phyloP scores from a whole-genome alignment of 2,888 invertebrate species.

The Rhogogaster chlorosoma region DNA sequence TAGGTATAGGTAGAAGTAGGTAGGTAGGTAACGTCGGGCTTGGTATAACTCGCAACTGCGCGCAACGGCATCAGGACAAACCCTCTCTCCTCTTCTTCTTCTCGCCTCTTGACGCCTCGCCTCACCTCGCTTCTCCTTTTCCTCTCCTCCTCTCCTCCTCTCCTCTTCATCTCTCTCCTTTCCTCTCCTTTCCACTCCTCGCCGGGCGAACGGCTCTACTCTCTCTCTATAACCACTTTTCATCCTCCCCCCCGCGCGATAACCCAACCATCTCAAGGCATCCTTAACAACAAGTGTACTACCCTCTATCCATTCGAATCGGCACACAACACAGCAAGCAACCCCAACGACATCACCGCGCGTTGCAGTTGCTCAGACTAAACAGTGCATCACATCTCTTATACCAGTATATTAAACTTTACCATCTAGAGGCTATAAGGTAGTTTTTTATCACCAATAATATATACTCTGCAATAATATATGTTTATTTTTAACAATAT shows the following conservation, averaged over 20 bases:
- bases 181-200: not conserved
- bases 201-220: not conserved
- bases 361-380: slow-evolving; percentile 8
- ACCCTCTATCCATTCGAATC: slow-evolving; percentile 49
- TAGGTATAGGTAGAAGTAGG: not conserved
- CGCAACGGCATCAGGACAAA: slow-evolving; percentile 70
- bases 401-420: not conserved
- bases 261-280: slow-evolving; percentile 49
- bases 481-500: not conserved
- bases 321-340: slow-evolving; percentile 50
- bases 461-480: not conserved
- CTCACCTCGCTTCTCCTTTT: slow-evolving; percentile 39
- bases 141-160: not conserved
- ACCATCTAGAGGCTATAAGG: not conserved
- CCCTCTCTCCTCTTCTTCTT: slow-evolving; percentile 51
- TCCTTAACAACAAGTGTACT: slow-evolving; percentile 50
- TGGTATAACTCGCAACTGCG: slow-evolving; percentile 62
- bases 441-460: not conserved
- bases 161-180: not conserved
- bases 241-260: slow-evolving; percentile 53
- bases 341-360: slow-evolving; percentile 46
- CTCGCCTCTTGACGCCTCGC: slow-evolving; percentile 34
- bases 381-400: not conserved
- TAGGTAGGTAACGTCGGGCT: slow-evolving; percentile 14
- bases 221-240: slow-evolving; percentile 41